A percentile compares a stretch with the other conserved stretches of the same genome.
Conservation (phyloP, 2,888 invertebrate species). For the Leptarthrus brevirostris region DNA sequence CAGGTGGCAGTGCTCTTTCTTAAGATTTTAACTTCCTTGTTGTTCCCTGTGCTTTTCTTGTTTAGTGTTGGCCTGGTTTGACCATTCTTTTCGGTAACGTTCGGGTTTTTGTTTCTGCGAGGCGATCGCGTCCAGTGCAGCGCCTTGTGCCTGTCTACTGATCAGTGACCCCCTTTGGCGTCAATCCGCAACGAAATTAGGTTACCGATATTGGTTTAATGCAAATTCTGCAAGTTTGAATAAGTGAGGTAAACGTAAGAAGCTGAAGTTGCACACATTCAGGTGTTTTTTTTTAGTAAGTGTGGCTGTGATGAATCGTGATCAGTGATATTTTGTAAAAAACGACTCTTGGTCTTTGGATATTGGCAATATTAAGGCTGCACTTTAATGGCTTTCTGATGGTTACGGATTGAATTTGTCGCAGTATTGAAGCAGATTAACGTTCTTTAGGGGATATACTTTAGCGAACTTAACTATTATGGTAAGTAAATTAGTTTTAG, state of each 20-base stretch:
- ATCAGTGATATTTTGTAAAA: constrained; percentile 2
- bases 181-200: constrained; percentile 28
- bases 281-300: constrained; percentile 23
- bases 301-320: constrained; percentile 12
- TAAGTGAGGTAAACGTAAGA: constrained; percentile 17
- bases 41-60: constrained; percentile 20
- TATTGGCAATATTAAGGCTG: not conserved
- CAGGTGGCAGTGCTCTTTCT: not conserved
- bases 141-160: constrained; percentile 12
- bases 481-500: not conserved
- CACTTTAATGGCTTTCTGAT: not conserved
- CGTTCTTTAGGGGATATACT: not conserved
- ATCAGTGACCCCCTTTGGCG: constrained; percentile 40
- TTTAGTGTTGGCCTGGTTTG: not conserved
- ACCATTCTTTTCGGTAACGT: not conserved
- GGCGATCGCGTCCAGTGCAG: not conserved
- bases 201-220: constrained; percentile 27
- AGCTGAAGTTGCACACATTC: constrained; percentile 16
- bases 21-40: constrained; percentile 18
- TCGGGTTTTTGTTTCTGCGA: constrained; percentile 7
- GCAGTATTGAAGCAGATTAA: not conserved
- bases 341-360: constrained; percentile 19
- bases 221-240: constrained; percentile 16
- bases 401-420: not conserved
- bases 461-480: not conserved